These are phyloP conservation scores for Achlya flavicornis DNA, from an alignment of 2,888 invertebrate species.

Conservation along the genomic window DNA sequence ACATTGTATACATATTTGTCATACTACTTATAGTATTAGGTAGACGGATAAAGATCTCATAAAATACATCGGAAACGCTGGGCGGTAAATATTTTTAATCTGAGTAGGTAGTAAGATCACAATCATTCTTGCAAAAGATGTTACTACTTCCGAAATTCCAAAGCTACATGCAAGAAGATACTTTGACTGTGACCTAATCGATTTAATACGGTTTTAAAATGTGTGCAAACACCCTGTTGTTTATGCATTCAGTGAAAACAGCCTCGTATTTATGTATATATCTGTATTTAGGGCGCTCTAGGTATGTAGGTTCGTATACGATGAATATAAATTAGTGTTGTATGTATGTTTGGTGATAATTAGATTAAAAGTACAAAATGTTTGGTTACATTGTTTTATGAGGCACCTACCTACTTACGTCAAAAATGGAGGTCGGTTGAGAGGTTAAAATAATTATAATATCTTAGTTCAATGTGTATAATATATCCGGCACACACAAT, in stretches of 20 bases:
- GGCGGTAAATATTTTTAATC: no score
- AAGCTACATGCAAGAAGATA: background rate
- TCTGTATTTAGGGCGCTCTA: background rate
- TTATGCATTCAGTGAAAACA: constrained; percentile 1
- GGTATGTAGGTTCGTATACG: background rate
- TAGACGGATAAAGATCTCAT: no score
- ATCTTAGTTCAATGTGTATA: constrained; percentile 12
- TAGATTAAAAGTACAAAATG: background rate
- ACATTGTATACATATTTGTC: no score
- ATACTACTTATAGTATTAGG: no score
- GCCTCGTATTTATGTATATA: background rate
- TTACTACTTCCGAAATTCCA: background rate
- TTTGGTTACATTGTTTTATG: background rate
- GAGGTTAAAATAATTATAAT: background rate
- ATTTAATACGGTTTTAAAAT: background rate
- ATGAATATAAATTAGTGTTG: no score
- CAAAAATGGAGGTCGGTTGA: background rate
- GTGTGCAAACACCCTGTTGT: background rate
- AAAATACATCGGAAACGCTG: no score
- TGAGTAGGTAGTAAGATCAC: no score
- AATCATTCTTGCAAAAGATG: no score
- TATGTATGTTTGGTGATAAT: background rate
- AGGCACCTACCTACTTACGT: background rate
- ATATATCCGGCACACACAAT: constrained; percentile 23
- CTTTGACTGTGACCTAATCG: background rate